Evolutionary conservation across 1,140 invertebrate genomes (phyloP), one percentile per base, ranked within the genome.

Genomic region (Caenorhabditis briggsae): DNA sequence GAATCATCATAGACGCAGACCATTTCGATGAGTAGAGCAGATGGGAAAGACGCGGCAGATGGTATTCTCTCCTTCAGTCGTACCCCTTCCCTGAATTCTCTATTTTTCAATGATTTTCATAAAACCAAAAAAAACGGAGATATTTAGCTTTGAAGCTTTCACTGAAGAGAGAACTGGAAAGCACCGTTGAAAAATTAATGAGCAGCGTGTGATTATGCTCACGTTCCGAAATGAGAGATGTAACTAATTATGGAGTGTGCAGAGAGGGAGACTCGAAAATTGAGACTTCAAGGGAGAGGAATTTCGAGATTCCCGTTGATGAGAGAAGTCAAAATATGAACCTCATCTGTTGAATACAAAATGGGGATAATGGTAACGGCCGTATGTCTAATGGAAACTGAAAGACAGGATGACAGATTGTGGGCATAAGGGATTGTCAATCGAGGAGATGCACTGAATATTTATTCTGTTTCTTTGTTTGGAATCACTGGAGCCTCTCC

Each of bases 171-270:
- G 61, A 65, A 6, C 11, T 33, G 12, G 41, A 70, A 8, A 25
- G 43, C 70, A 20, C 12, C 7, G 43, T n/a, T 78, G 43, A 50
- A 78, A 78, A 78, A 78, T 78, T 50, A 50, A 78, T 78, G 43
- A 78, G 43, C 70, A 78, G 46, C 46, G 70, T 78, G 70, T 50
- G 70, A 50, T 78, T 78, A 50, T 78, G 33, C 70, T 48, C 70
- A 50, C 33, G 5, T 70, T 14, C 41, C 14, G 18, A 7, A 2
- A 78, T 14, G n/a, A 50, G 46, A 43, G 46, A 78, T 8, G 7
- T n/a, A 18, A n/a, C 64, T 70, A 78, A 50, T 78, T 48, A n/a
- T 46, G 46, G 70, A 78, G 70, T 33, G 33, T 33, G 33, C 48
- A 46, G 14, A 12, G 18, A 20, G 43, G 59, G 25, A 25, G 20